These are phyloP conservation scores for Danio rerio DNA, from an alignment of 2,113 vertebrate genomes.

Conservation along the genomic window GRCz12tu NC_133198.1:23551001-23551500, in stretches of 20 bases:
- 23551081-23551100: not conserved
- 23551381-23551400: not conserved
- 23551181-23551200: not conserved
- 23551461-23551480: not conserved
- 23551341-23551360: not conserved
- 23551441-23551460: not conserved
- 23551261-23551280: not conserved
- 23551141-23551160: not conserved
- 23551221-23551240: not conserved
- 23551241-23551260: not conserved
- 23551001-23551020: constrained; percentile 54
- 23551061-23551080: not conserved
- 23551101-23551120: not conserved
- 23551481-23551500: not conserved
- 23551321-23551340: not conserved
- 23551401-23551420: not conserved
- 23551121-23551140: not conserved
- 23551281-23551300: not conserved
- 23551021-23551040: constrained; percentile 56
- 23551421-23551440: not conserved
- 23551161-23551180: not conserved
- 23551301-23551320: constrained; percentile 55
- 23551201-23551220: not conserved
- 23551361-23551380: not conserved
- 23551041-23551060: constrained; percentile 17